Evolutionary conservation across 2,797 vertebrate genomes (phyloP).

Genomic region (Eospalax fontanierii): DNA sequence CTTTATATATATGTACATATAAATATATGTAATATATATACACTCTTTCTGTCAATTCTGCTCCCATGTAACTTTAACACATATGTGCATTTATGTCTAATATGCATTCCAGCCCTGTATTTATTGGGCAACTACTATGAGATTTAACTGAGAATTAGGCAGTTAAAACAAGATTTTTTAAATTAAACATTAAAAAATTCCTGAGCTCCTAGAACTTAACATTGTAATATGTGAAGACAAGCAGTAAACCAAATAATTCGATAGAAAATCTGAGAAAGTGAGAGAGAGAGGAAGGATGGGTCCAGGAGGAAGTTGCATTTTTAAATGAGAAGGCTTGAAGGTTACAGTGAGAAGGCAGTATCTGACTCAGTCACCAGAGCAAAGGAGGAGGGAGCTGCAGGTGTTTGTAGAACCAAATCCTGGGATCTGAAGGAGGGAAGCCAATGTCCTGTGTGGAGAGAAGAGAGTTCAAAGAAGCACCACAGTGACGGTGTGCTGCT

Average conservation of each 20-base stretch:
- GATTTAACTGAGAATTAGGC: neutral
- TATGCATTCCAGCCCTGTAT: neutral
- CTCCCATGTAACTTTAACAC: neutral
- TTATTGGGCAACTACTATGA: too few species aligned
- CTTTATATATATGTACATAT: too few species aligned
- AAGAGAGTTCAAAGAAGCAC: fast-evolving
- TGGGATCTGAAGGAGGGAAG: neutral
- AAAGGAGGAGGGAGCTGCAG: neutral
- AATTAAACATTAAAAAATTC: neutral
- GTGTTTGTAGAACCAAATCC: neutral
- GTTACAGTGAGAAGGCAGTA: neutral
- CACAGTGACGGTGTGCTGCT: fast-evolving
- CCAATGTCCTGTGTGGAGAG: neutral
- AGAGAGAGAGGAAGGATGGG: too few species aligned
- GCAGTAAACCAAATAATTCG: neutral
- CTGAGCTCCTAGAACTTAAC: neutral
- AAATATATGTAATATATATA: neutral
- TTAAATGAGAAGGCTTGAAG: neutral
- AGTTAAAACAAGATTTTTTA: neutral
- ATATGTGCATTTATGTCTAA: neutral
- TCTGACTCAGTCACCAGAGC: neutral
- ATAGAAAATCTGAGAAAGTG: neutral
- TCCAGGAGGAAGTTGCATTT: neutral
- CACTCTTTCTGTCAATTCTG: neutral
- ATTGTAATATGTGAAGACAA: neutral